Evolutionary conservation across 2,113 vertebrate genomes (phyloP).

Genomic region (Malaclemys terrapin): DNA sequence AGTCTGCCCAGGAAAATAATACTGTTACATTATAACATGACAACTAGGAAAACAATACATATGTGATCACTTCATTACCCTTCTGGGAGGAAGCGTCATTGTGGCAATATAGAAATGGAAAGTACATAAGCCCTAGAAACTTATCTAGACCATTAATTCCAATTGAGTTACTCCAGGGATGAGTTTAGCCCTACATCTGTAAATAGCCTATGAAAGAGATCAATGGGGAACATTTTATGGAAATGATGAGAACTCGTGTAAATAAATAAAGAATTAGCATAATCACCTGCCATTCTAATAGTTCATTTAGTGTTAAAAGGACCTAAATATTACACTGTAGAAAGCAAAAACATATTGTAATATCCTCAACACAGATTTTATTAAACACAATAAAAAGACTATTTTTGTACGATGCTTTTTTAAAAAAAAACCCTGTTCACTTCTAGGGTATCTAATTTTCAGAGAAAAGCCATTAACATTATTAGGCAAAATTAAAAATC

Average conservation of each 20-base stretch:
- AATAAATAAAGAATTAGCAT: background rate
- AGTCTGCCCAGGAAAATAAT: background rate
- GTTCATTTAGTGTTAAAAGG: background rate
- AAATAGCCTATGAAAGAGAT: slow-evolving; percentile 44
- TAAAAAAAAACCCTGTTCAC: background rate
- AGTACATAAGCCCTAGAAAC: slow-evolving; percentile 34
- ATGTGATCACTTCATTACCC: slow-evolving; percentile 26
- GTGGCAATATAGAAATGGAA: slow-evolving; percentile 28
- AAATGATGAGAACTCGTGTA: background rate
- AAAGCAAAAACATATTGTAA: background rate
- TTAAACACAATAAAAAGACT: slow-evolving; percentile 23
- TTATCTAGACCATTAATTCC: slow-evolving; percentile 45
- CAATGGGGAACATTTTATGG: slow-evolving; percentile 44
- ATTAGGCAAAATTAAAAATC: background rate
- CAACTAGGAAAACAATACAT: background rate
- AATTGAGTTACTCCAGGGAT: slow-evolving; percentile 53
- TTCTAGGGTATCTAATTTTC: background rate
- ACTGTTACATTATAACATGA: background rate
- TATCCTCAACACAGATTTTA: slow-evolving; percentile 33
- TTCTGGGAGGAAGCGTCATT: slow-evolving; percentile 14
- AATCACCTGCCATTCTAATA: slow-evolving; percentile 28
- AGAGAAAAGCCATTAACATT: background rate
- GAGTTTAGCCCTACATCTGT: slow-evolving; percentile 60
- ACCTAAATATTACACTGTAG: background rate
- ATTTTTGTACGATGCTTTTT: background rate